Evolutionary conservation across 1,140 invertebrate genomes (phyloP).

Genomic region (Psilanteris sp.): DNA sequence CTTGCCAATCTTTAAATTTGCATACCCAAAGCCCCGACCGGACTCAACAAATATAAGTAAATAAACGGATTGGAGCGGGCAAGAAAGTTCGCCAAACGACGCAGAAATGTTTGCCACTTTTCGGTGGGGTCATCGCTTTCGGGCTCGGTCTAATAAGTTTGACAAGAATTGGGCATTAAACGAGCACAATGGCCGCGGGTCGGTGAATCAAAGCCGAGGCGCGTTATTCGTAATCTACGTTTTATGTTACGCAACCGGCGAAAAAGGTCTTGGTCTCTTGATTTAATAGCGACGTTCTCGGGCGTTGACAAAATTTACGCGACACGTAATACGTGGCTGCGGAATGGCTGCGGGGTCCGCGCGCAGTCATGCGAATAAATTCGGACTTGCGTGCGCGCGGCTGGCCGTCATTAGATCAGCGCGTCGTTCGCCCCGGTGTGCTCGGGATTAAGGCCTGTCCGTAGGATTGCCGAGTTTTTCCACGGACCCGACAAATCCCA

Average conservation of each 20-base stretch:
- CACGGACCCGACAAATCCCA: constrained; percentile 58
- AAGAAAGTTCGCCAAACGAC: constrained; percentile 27
- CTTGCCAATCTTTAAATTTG: constrained; percentile 40
- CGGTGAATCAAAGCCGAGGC: too few species aligned
- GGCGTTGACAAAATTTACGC: constrained; percentile 42
- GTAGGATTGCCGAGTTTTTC: constrained; percentile 58
- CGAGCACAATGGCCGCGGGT: too few species aligned
- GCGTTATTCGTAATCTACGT: constrained; percentile 19
- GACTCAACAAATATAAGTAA: constrained; percentile 47
- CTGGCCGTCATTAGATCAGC: constrained; percentile 59
- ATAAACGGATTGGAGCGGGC: constrained; percentile 47
- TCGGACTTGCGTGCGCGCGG: constrained; percentile 20
- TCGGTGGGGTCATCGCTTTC: too few species aligned
- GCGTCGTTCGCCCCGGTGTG: constrained; percentile 23
- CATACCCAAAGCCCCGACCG: constrained; percentile 24
- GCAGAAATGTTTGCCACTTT: too few species aligned
- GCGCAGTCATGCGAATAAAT: constrained; percentile 19
- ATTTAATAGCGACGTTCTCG: constrained; percentile 49
- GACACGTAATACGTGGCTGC: too few species aligned
- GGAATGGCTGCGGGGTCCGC: too few species aligned
- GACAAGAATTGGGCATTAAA: too few species aligned
- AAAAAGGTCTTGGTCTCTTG: constrained; percentile 30
- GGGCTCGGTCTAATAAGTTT: too few species aligned
- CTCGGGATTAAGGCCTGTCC: constrained; percentile 58
- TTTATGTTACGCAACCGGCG: constrained; percentile 1